Percentiles rank a stretch among this genome's conserved stretches.
Evolutionary conservation across 2,797 vertebrate species (phyloP).

Genomic region (Propithecus perrieri): DNA sequence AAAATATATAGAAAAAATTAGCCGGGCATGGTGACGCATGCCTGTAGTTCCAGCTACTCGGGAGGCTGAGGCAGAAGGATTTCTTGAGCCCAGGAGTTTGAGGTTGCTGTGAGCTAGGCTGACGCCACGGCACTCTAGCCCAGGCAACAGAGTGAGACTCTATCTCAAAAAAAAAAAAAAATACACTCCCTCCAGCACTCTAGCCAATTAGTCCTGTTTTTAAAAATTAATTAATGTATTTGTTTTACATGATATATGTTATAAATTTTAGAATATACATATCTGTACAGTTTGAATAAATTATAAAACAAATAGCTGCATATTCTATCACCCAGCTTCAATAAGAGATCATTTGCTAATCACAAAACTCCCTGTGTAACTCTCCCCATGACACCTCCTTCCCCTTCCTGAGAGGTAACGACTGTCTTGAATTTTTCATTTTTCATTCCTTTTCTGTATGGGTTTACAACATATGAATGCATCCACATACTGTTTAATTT

Average conservation of each 20-base stretch:
- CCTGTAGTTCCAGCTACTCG: no score
- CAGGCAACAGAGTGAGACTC: no score
- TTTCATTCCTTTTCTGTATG: constrained; percentile 15
- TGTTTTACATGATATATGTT: neutral
- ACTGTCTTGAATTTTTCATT: constrained; percentile 10
- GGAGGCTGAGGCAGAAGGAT: no score
- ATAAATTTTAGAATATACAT: constrained; percentile 33
- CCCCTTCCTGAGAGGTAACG: neutral
- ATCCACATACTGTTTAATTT: constrained; percentile 42
- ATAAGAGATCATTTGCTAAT: constrained; percentile 32
- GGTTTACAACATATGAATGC: constrained; percentile 34
- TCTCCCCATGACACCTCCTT: neutral
- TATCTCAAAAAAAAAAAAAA: no score
- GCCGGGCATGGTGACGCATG: no score
- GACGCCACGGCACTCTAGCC: no score
- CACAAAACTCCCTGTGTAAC: neutral
- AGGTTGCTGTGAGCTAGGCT: no score
- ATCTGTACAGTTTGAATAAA: constrained; percentile 34
- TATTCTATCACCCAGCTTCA: neutral
- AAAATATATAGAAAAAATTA: no score
- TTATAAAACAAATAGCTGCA: constrained; percentile 21
- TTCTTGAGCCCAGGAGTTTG: no score
- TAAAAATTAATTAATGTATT: constrained; percentile 22
- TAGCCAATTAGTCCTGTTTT: constrained; percentile 17
- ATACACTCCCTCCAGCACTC: neutral